phyloP scores from a whole-genome alignment of 1,140 invertebrate species.

The Sarcophaga peregrina region DNA sequence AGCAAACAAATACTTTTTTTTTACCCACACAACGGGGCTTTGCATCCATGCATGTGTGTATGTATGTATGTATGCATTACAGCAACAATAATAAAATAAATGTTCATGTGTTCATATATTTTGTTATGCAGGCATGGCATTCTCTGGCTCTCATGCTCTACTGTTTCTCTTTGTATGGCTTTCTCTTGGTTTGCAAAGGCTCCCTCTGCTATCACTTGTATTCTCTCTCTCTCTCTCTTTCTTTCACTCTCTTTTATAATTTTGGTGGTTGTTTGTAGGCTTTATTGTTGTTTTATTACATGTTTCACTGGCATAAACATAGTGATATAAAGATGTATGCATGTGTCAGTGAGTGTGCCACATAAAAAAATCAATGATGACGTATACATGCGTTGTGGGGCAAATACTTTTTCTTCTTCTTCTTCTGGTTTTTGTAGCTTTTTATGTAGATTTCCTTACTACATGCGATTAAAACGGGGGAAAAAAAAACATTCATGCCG shows the following conservation, averaged over 20 bases:
- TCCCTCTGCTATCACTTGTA: not conserved
- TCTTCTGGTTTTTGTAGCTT: not conserved
- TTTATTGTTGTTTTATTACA: not conserved
- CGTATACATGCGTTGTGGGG: conserved; percentile 35
- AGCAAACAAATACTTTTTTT: no score
- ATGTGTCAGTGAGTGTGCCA: conserved; percentile 4
- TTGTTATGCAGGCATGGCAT: no score
- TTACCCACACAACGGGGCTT: no score
- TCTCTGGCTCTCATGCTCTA: no score
- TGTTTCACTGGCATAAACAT: not conserved
- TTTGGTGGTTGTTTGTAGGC: conserved; percentile 1
- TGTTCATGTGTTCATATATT: not conserved
- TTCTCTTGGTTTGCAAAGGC: no score
- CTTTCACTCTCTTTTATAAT: not conserved
- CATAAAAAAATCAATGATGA: conserved; percentile 31
- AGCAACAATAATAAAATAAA: not conserved
- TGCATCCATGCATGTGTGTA: not conserved
- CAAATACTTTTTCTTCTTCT: conserved; percentile 16
- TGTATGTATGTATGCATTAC: not conserved
- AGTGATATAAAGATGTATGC: not conserved
- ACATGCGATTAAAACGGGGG: conserved; percentile 1
- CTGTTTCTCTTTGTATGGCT: no score
- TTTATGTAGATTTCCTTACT: not conserved
- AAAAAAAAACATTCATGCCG: conserved; percentile 26
- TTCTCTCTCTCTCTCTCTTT: not conserved